Evolutionary conservation across 2,888 invertebrate genomes (phyloP).

Genomic region (Nemotelus nigrinus): DNA sequence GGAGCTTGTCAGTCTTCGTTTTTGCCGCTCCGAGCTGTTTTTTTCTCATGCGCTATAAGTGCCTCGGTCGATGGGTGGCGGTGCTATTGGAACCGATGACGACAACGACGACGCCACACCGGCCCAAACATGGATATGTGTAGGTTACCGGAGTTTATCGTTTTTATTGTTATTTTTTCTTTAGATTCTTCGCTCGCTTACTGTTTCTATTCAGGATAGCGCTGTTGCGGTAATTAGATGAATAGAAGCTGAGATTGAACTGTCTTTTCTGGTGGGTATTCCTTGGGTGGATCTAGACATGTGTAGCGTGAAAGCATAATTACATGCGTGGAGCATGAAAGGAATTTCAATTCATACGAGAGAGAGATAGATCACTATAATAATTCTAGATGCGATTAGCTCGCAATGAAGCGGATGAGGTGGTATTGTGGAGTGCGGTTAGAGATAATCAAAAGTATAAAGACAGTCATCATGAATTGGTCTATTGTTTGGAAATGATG

Average conservation of each 20-base stretch:
- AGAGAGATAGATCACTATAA: too few species aligned
- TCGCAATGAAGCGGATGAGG: too few species aligned
- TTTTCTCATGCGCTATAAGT: background rate
- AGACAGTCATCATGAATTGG: too few species aligned
- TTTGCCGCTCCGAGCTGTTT: background rate
- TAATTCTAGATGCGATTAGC: too few species aligned
- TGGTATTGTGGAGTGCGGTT: too few species aligned
- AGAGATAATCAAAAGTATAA: too few species aligned
- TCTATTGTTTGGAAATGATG: too few species aligned
- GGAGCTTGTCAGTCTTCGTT: background rate
- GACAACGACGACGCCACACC: slow-evolving; percentile 11
- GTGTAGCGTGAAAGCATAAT: too few species aligned
- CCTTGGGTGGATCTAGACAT: too few species aligned
- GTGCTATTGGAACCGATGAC: slow-evolving; percentile 30
- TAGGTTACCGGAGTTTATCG: slow-evolving; percentile 7
- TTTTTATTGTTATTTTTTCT: slow-evolving; percentile 1
- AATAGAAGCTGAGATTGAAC: background rate
- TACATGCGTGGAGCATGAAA: too few species aligned
- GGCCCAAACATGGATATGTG: slow-evolving; percentile 28
- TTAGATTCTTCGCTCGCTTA: background rate
- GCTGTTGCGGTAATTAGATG: background rate
- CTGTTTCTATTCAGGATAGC: background rate
- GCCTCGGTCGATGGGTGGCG: slow-evolving; percentile 19
- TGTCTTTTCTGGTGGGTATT: too few species aligned
- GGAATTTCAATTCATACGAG: too few species aligned